phyloP scores from a whole-genome alignment of 2,888 invertebrate species.

The Lycocerus yunnanus region DNA sequence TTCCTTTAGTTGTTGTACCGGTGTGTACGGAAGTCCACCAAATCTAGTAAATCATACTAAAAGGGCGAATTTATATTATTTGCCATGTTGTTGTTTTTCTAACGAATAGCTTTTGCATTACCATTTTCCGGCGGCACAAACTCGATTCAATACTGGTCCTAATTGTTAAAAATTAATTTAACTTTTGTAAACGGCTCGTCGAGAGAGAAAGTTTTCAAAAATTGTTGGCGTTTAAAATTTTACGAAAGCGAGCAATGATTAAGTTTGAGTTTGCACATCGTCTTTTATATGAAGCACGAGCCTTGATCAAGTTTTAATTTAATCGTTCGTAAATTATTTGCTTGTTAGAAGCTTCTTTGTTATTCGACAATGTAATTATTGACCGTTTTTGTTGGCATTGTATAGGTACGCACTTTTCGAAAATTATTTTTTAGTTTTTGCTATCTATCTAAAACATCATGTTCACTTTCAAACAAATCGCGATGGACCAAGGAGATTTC shows the following conservation, averaged over 20 bases:
- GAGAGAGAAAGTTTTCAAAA: neutral
- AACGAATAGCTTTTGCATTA: neutral
- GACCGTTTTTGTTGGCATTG: neutral
- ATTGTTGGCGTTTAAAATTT: neutral
- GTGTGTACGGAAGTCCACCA: neutral
- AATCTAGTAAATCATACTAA: neutral
- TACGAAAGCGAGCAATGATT: neutral
- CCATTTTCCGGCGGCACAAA: neutral
- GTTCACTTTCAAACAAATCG: neutral
- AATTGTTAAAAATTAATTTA: neutral
- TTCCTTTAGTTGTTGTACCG: slow-evolving; percentile 5
- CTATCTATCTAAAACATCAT: neutral
- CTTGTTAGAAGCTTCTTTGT: neutral
- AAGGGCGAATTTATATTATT: neutral
- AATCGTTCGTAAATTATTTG: slow-evolving; percentile 9
- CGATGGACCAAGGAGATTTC: neutral
- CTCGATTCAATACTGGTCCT: no score
- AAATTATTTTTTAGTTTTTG: neutral
- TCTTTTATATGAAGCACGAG: neutral
- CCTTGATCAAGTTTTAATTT: slow-evolving; percentile 1
- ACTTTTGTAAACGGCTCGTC: neutral
- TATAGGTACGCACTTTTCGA: neutral
- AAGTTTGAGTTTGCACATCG: neutral
- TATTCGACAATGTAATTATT: neutral
- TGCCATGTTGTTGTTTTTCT: neutral